Evolutionary conservation across 2,888 invertebrate species (phyloP).

Genomic region (Drosophila cognata): DNA sequence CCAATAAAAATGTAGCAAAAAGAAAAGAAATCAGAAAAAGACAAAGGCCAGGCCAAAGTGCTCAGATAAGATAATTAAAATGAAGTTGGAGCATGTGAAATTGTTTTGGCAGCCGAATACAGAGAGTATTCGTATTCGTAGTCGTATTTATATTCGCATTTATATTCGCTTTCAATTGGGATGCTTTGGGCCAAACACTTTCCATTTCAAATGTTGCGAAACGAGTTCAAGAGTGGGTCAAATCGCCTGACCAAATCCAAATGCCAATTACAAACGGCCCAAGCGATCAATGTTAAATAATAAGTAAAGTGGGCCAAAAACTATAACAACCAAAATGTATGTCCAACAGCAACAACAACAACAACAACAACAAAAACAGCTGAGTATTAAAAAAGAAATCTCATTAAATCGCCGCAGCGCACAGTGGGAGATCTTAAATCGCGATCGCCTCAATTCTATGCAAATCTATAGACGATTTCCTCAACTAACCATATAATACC

Average conservation of each 20-base stretch:
- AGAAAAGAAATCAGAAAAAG: constrained; percentile 28
- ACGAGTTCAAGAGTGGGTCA: constrained; percentile 74
- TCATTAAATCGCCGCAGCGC: constrained; percentile 71
- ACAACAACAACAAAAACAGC: constrained; percentile 8
- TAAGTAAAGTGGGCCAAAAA: constrained; percentile 73
- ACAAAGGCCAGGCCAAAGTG: constrained; percentile 38
- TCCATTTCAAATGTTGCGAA: constrained; percentile 69
- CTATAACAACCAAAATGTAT: constrained; percentile 40
- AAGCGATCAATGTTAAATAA: constrained; percentile 71
- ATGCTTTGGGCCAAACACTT: constrained; percentile 56
- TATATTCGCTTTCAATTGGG: constrained; percentile 21
- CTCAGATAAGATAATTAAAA: constrained; percentile 69
- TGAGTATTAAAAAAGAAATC: constrained; percentile 50
- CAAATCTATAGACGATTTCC: constrained; percentile 57
- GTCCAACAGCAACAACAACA: constrained; percentile 16
- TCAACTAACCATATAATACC: constrained; percentile 33
- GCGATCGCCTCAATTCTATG: constrained; percentile 48
- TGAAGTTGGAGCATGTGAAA: constrained; percentile 15
- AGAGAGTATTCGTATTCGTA: background rate
- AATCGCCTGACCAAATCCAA: constrained; percentile 31
- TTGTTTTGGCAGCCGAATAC: background rate
- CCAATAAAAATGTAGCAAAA: constrained; percentile 62
- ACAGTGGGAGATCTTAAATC: constrained; percentile 66
- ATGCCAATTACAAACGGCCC: constrained; percentile 71
- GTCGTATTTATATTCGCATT: constrained; percentile 5